Percentiles rank a stretch among this genome's conserved stretches.
phyloP scores from a whole-genome alignment of 2,797 vertebrate species.

The Acrossocheilus wenchowensis region DNA sequence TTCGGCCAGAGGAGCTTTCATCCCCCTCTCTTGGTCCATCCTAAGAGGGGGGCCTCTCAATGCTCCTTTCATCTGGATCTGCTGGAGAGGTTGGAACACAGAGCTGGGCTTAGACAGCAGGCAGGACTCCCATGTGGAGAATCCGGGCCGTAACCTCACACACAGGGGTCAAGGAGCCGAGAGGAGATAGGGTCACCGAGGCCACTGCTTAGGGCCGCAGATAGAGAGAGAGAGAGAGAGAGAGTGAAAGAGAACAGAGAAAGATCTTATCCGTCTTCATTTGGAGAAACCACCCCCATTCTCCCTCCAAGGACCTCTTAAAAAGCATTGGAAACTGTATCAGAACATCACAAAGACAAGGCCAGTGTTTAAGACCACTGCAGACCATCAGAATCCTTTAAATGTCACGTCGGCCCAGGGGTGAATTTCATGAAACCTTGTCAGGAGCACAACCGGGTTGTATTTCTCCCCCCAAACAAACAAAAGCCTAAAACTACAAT shows the following conservation, averaged over 20 bases:
- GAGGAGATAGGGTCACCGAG: slow-evolving; percentile 55
- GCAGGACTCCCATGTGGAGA: slow-evolving; percentile 48
- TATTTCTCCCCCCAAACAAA: background rate
- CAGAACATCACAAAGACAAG: slow-evolving; percentile 45
- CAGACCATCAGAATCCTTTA: slow-evolving; percentile 28
- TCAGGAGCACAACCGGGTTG: background rate
- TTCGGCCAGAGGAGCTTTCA: slow-evolving; percentile 66
- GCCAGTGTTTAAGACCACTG: slow-evolving; percentile 31
- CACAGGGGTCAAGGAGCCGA: slow-evolving; percentile 62
- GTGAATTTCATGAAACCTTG: slow-evolving; percentile 5
- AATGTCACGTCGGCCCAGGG: background rate
- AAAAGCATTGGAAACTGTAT: slow-evolving; percentile 50
- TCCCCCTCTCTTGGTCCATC: slow-evolving; percentile 53
- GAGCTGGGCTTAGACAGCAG: slow-evolving; percentile 46
- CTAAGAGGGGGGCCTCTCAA: slow-evolving; percentile 53
- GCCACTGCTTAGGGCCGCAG: slow-evolving; percentile 57
- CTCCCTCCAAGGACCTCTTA: slow-evolving; percentile 30
- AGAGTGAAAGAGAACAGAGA: slow-evolving; percentile 51
- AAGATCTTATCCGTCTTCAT: slow-evolving; percentile 62
- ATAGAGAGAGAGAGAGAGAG: slow-evolving; percentile 54
- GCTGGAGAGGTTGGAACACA: slow-evolving; percentile 44
- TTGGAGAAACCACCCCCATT: slow-evolving; percentile 22
- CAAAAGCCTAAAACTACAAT: background rate
- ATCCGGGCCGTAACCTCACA: slow-evolving; percentile 51
- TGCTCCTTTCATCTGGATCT: slow-evolving; percentile 63